Conservation (phyloP, 2,797 vertebrate species). For the Oceanodroma leucorhoa region DNA sequence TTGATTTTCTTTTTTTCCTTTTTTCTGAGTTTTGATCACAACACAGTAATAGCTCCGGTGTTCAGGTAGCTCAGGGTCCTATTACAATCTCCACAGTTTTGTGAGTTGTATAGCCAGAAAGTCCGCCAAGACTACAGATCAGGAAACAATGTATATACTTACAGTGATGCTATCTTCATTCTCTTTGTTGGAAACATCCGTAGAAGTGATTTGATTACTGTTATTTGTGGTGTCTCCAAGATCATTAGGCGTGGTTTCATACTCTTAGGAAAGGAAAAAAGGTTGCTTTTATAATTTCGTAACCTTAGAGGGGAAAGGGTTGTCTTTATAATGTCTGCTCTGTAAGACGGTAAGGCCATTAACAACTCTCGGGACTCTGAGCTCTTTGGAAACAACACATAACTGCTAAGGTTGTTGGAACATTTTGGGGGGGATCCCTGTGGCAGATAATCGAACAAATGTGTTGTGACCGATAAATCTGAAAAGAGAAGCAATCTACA, state of each 20-base stretch:
- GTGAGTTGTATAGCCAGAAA: neutral
- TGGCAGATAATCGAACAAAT: neutral
- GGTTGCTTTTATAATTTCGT: constrained; percentile 13
- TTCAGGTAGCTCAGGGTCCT: neutral
- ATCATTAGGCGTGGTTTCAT: constrained; percentile 77
- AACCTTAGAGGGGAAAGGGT: neutral
- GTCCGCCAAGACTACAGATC: neutral
- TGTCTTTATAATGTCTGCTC: neutral
- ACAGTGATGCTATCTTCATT: constrained; percentile 92
- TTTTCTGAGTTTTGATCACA: neutral
- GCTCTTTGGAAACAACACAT: neutral
- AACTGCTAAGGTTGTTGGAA: neutral
- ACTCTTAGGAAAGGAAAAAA: constrained; percentile 71
- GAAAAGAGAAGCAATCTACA: neutral
- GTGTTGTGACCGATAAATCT: neutral
- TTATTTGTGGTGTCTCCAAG: constrained; percentile 77
- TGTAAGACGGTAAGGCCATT: neutral
- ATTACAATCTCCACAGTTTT: neutral
- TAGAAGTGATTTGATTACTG: constrained; percentile 76
- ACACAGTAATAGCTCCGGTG: neutral
- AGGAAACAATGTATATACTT: constrained; percentile 72
- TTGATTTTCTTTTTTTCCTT: neutral
- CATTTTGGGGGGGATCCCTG: neutral
- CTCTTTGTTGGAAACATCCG: constrained; percentile 74
- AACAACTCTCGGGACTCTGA: neutral